phyloP scores from a whole-genome alignment of 2,797 vertebrate species.

The Artibeus lituratus region DNA sequence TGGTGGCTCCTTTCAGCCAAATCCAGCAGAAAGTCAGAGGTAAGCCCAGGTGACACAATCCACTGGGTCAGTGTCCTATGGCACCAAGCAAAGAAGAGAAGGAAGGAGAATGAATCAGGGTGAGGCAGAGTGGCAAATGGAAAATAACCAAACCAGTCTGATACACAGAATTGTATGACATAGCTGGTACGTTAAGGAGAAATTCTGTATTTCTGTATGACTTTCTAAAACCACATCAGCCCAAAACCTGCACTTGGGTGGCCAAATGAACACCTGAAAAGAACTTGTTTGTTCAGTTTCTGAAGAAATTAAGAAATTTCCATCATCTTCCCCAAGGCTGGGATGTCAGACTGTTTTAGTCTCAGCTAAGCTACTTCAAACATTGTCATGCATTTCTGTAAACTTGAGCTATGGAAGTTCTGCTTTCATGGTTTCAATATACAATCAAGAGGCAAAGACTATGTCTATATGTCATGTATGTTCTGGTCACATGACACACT shows the following conservation, averaged over 20 bases:
- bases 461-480: conserved; percentile 50
- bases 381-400: conserved; percentile 72
- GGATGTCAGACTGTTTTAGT: conserved; percentile 75
- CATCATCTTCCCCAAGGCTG: conserved; percentile 62
- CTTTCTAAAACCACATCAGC: conserved; percentile 2
- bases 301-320: conserved; percentile 73
- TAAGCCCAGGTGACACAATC: fast-evolving
- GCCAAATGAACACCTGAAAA: conserved; percentile 66
- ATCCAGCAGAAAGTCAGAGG: background rate
- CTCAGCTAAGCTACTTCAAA: conserved; percentile 75
- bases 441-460: conserved; percentile 38
- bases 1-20: background rate
- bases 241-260: conserved; percentile 57
- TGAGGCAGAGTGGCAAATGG: fast-evolving
- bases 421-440: conserved; percentile 51
- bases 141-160: too few relatives aligned
- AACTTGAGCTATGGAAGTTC: conserved; percentile 73
- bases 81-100: background rate
- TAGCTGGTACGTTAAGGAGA: background rate
- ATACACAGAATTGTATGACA: background rate
- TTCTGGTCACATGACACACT: conserved; percentile 27
- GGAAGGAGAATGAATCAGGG: background rate
- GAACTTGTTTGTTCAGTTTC: conserved; percentile 53
- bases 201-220: background rate
- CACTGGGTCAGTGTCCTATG: background rate